Evolutionary conservation across 2,797 vertebrate genomes (phyloP), one percentile per base, ranked within the genome.

Genomic region (Dipus sagitta): DNA sequence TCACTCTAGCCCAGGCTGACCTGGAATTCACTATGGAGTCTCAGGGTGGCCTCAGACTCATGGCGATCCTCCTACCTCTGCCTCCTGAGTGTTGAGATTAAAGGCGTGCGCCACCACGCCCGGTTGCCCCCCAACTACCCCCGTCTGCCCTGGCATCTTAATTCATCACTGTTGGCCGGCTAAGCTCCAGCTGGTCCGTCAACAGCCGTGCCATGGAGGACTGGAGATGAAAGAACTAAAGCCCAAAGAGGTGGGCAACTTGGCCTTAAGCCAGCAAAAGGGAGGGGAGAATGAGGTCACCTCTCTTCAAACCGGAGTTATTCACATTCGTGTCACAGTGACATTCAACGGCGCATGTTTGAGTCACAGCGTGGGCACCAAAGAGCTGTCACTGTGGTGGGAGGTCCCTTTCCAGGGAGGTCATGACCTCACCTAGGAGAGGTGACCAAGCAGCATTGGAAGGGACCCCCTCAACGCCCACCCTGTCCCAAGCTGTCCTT

Each of bases 101-200:
- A 47, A 47, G 47, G 47, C 5, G 47, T 47, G 47, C 47, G 9
- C 47, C 47, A 47, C 47, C 47, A 47, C 9, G 47, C 47, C 47
- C 47, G 8, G n/a, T 13, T 21, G 6, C 14, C 20, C 15, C 15
- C 60, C 15, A 10, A 17, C 60, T 62, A 34, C 15, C 32, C 70
- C 38, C 72, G n/a, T 38, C 38, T 38, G 38, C 23, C 3, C 20
- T 0, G 3, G 11, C 34, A n/a, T 42, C 18, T 6, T 38, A 9
- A 52, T 4, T 7, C 26, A 9, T 18, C 38, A 3, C 60, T 10
- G 0, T 0, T 1, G 62, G 42, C 38, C 14, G 1, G 47, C 52
- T 4, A 17, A 28, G n/a, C 4, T 30, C 70, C n/a, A 0, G 6
- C 24, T 4, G 42, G 52, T n/a, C 64, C 42, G 68, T 83, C 68